Evolutionary conservation across 2,797 vertebrate genomes (phyloP).

Genomic region (Gymnoscopelus microlampas): DNA sequence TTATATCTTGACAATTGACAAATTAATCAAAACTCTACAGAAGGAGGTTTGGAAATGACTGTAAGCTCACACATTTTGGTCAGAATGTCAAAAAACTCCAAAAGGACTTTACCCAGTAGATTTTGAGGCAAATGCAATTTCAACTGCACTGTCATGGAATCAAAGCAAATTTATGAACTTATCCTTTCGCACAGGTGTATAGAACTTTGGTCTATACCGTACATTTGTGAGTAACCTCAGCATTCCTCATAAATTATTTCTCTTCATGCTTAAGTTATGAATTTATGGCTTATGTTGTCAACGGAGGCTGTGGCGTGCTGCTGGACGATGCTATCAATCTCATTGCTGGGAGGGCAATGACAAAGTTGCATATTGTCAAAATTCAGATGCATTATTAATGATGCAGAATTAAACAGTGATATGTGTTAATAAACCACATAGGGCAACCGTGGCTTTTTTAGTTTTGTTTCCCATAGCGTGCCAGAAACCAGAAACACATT

Average conservation of each 20-base stretch:
- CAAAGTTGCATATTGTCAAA: constrained; percentile 66
- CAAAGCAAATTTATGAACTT: too few relatives aligned
- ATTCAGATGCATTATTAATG: constrained; percentile 69
- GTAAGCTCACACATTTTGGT: too few relatives aligned
- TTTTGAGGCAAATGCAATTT: too few relatives aligned
- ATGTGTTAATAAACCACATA: constrained; percentile 63
- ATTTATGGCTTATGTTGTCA: constrained; percentile 56
- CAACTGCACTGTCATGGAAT: too few relatives aligned
- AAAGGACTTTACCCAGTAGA: too few relatives aligned
- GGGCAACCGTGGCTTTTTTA: constrained; percentile 53
- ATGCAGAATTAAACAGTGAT: constrained; percentile 56
- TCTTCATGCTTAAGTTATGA: constrained; percentile 57
- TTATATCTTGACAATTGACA: too few relatives aligned
- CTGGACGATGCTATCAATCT: constrained; percentile 61
- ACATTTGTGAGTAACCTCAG: constrained; percentile 27
- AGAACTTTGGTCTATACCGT: constrained; percentile 9
- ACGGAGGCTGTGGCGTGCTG: constrained; percentile 35
- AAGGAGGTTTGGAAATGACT: too few relatives aligned
- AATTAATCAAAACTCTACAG: too few relatives aligned
- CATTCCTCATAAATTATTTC: constrained; percentile 50
- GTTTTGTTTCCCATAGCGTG: not conserved
- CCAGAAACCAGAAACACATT: constrained; percentile 43
- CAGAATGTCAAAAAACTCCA: too few relatives aligned
- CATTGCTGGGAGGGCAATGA: constrained; percentile 45
- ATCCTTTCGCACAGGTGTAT: too few relatives aligned